Conservation (phyloP, 1,140 invertebrate genomes). For the Dinothrombium tinctorium region DNA sequence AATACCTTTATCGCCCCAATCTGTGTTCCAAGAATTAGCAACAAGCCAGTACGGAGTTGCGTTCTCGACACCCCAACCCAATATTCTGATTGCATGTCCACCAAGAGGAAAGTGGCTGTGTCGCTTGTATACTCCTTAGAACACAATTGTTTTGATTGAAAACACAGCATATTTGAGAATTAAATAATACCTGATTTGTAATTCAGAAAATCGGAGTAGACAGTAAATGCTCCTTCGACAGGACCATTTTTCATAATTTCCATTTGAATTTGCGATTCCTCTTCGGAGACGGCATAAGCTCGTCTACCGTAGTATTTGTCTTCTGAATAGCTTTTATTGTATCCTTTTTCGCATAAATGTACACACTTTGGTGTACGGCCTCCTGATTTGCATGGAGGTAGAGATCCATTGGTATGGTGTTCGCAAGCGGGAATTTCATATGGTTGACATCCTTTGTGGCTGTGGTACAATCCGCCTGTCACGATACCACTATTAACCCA, state of each 20-base stretch:
- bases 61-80: constrained; percentile 11
- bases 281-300: constrained; percentile 38
- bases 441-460: constrained; percentile 41
- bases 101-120: not conserved
- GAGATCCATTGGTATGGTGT: constrained; percentile 56
- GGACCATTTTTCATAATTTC: constrained; percentile 73
- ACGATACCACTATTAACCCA: constrained; percentile 30
- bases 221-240: constrained; percentile 66
- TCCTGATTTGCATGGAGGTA: constrained; percentile 38
- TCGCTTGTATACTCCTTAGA: not conserved
- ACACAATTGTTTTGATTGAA: not conserved
- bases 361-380: constrained; percentile 48
- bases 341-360: constrained; percentile 29
- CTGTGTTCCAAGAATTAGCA: constrained; percentile 21
- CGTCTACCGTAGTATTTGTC: constrained; percentile 48
- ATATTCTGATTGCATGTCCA: constrained; percentile 12
- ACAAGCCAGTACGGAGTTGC: constrained; percentile 15
- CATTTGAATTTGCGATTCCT: constrained; percentile 43
- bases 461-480: constrained; percentile 53
- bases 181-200: constrained; percentile 45
- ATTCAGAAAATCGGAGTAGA: constrained; percentile 59
- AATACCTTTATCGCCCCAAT: constrained; percentile 19
- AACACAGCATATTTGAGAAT: not conserved
- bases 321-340: constrained; percentile 31
- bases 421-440: constrained; percentile 66